Conservation (phyloP, 1,140 invertebrate genomes). For the Lethocerus indicus region DNA sequence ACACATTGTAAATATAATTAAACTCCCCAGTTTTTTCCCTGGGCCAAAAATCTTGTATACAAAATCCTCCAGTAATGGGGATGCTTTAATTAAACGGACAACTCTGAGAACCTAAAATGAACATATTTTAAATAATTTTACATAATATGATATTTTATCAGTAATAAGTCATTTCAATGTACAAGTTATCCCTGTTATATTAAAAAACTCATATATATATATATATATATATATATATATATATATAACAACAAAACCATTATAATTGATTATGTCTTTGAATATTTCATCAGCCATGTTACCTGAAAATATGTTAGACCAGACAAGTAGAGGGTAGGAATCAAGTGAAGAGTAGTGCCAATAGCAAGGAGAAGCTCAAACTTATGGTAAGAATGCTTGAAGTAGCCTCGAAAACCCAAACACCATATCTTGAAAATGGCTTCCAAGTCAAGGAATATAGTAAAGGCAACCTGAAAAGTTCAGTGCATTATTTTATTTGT, state of each 20-base stretch:
- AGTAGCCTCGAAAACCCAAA: conserved; percentile 84
- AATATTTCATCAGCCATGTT: conserved; percentile 9
- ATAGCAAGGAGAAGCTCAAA: conserved; percentile 90
- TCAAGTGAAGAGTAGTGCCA: conserved; percentile 89
- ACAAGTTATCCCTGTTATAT: too few species aligned
- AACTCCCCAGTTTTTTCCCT: conserved; percentile 93
- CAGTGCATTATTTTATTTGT: too few species aligned
- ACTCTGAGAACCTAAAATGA: conserved; percentile 70
- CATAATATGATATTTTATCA: not conserved
- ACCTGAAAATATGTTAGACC: conserved; percentile 95
- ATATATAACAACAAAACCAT: too few species aligned
- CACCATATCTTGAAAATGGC: conserved; percentile 97
- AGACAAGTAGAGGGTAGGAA: conserved; percentile 81
- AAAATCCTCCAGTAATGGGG: conserved; percentile 96
- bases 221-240: too few species aligned
- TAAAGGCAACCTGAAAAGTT: conserved; percentile 62
- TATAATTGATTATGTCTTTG: too few species aligned
- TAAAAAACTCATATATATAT: too few species aligned
- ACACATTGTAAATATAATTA: conserved; percentile 99
- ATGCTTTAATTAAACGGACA: conserved; percentile 93
- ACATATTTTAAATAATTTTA: conserved; percentile 8
- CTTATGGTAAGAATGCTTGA: conserved; percentile 92
- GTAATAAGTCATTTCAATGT: too few species aligned
- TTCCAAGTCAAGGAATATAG: conserved; percentile 87
- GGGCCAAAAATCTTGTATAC: conserved; percentile 99